These are phyloP conservation scores for Lycocerus yunnanus DNA, from an alignment of 2,888 invertebrate species.

Conservation along the genomic window DNA sequence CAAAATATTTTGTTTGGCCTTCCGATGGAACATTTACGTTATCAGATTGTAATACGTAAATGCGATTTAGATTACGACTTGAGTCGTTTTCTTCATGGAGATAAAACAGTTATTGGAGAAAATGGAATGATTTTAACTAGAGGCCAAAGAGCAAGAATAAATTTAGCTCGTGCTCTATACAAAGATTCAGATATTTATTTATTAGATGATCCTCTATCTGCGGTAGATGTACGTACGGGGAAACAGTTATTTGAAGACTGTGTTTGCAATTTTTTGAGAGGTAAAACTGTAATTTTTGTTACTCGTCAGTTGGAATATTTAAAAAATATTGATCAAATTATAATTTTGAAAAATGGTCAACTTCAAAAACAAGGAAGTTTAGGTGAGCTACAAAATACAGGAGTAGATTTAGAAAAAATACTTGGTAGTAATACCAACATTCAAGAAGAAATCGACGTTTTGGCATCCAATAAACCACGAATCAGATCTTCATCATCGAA, in stretches of 20 bases:
- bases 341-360: slow-evolving; percentile 56
- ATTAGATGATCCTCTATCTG: slow-evolving; percentile 81
- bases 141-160: slow-evolving; percentile 85
- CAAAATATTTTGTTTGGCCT: slow-evolving; percentile 92
- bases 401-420: background rate
- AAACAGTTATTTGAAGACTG: slow-evolving; percentile 75
- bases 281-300: slow-evolving; percentile 67
- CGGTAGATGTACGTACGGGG: slow-evolving; percentile 79
- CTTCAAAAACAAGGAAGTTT: slow-evolving; percentile 36
- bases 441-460: background rate
- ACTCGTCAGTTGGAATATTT: slow-evolving; percentile 73
- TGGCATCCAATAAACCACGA: slow-evolving; percentile 35
- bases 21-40: slow-evolving; percentile 70
- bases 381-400: background rate
- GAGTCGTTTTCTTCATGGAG: slow-evolving; percentile 73
- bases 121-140: slow-evolving; percentile 77
- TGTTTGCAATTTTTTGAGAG: slow-evolving; percentile 62
- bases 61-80: slow-evolving; percentile 78
- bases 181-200: slow-evolving; percentile 63
- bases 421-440: background rate
- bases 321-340: slow-evolving; percentile 48
- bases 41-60: slow-evolving; percentile 68
- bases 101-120: slow-evolving; percentile 82
- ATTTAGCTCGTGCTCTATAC: slow-evolving; percentile 73
- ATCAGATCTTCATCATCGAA: slow-evolving; percentile 44